Evolutionary conservation across 2,888 invertebrate genomes (phyloP).

Genomic region (Aleiodes alternator): DNA sequence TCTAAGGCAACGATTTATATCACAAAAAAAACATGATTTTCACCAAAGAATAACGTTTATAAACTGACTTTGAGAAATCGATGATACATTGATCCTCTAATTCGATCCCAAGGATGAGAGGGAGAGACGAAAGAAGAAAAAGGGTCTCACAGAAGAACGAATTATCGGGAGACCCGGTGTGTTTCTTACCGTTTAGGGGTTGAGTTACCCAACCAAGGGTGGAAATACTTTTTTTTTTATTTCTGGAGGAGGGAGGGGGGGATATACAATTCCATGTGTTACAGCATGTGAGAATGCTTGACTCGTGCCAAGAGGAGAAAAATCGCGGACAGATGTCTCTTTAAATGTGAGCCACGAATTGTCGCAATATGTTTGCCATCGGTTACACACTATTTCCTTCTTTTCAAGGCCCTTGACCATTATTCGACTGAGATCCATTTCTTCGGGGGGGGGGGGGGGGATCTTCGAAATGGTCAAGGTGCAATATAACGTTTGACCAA

Average conservation of each 20-base stretch:
- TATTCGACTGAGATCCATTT: not conserved
- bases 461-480: not conserved
- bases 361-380: slow-evolving; percentile 29
- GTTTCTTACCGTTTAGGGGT: slow-evolving; percentile 24
- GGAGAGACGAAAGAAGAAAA: slow-evolving; percentile 28
- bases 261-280: slow-evolving; percentile 2
- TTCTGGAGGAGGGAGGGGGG: not conserved
- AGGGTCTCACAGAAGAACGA: slow-evolving; percentile 8
- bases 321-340: slow-evolving; percentile 24
- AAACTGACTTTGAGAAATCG: slow-evolving; percentile 4
- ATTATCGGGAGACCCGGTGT: slow-evolving; percentile 14
- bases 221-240: slow-evolving; percentile 13
- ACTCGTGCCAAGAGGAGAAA: slow-evolving; percentile 22
- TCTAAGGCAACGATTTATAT: no score
- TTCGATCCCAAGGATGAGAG: slow-evolving; percentile 33
- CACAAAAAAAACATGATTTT: not conserved
- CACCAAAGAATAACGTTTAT: not conserved
- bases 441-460: no score
- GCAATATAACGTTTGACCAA: not conserved
- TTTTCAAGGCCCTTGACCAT: slow-evolving; percentile 6
- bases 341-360: slow-evolving; percentile 6
- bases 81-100: slow-evolving; percentile 21
- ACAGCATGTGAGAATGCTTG: not conserved
- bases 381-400: slow-evolving; percentile 14
- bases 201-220: slow-evolving; percentile 7